Percentiles rank a stretch among this genome's conserved stretches.
Evolutionary conservation across 2,888 invertebrate genomes (phyloP).

Genomic region (Erpobdella octoculata): DNA sequence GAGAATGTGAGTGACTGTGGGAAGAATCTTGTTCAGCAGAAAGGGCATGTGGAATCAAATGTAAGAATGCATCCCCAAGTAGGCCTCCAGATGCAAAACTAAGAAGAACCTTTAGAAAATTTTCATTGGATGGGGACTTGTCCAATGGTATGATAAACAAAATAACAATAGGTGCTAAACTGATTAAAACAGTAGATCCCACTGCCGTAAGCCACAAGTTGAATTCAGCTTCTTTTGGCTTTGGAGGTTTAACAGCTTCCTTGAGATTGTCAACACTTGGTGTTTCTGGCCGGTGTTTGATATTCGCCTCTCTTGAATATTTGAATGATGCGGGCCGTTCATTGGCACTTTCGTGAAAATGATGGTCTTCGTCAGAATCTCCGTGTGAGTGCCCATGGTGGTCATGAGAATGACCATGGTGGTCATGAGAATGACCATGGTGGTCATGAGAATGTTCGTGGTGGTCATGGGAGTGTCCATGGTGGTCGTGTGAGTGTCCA

Average conservation of each 20-base stretch:
- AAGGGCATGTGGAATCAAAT: conserved; percentile 92
- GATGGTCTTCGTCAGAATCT: conserved; percentile 9
- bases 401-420: conserved; percentile 34
- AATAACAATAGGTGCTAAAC: conserved; percentile 85
- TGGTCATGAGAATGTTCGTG: conserved; percentile 37
- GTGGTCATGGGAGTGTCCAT: conserved; percentile 53
- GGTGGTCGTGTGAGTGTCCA: conserved; percentile 36
- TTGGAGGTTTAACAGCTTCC: conserved; percentile 46
- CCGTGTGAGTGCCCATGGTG: conserved; percentile 35
- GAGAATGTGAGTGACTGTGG: conserved; percentile 56
- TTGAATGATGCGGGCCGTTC: conserved; percentile 68
- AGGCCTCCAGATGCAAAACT: conserved; percentile 62
- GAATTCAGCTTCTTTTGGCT: conserved; percentile 41
- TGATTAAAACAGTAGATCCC: conserved; percentile 82
- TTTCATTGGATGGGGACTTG: conserved; percentile 65
- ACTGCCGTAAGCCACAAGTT: conserved; percentile 72
- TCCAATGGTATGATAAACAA: conserved; percentile 86
- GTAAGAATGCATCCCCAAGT: conserved; percentile 94
- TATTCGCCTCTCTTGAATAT: conserved; percentile 70
- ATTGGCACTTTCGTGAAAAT: conserved; percentile 36
- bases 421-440: conserved; percentile 34
- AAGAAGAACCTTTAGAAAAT: conserved; percentile 69
- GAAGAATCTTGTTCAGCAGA: conserved; percentile 56
- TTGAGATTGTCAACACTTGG: conserved; percentile 41
- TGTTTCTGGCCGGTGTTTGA: conserved; percentile 21